These are phyloP conservation scores for Dendroctonus ponderosae DNA, from an alignment of 1,140 invertebrate genomes.

Conservation along the genomic window DNA sequence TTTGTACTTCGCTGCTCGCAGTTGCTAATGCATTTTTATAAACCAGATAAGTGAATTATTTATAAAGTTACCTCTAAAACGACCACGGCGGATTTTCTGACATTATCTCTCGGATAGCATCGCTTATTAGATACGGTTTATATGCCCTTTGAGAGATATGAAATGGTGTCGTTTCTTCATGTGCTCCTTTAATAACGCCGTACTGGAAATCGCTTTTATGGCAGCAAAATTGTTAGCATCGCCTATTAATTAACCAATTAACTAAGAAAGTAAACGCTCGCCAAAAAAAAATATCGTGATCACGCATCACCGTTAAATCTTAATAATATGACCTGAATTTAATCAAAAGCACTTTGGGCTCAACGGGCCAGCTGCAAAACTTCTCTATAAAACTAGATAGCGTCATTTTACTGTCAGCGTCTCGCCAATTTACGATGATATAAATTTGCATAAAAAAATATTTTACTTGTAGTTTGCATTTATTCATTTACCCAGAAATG, in stretches of 20 bases:
- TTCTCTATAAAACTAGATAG: conserved; percentile 9
- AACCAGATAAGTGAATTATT: conserved; percentile 28
- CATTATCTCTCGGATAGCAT: conserved; percentile 14
- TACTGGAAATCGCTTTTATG: conserved; percentile 3
- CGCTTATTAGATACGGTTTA: conserved; percentile 23
- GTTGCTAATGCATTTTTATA: conserved; percentile 26
- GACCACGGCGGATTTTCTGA: conserved; percentile 13
- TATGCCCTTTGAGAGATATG: conserved; percentile 20
- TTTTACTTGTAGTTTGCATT: neutral
- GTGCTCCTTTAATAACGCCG: neutral
- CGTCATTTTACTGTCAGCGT: conserved; percentile 12
- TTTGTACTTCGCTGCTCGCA: conserved; percentile 4
- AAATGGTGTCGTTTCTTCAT: neutral
- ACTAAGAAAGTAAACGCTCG: neutral
- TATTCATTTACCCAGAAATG: conserved; percentile 6
- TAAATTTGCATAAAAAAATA: conserved; percentile 13
- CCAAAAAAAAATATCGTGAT: neutral
- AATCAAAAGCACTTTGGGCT: conserved; percentile 1
- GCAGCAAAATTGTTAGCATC: neutral
- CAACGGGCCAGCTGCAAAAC: conserved; percentile 3
- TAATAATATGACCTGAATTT: conserved; percentile 2
- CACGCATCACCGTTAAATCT: neutral
- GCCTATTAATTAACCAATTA: neutral
- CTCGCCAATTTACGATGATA: conserved; percentile 12
- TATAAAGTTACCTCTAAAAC: conserved; percentile 23